Evolutionary conservation across 64 coral and sea anemone species (phyloP).

Genomic region (Actinia equina): DNA sequence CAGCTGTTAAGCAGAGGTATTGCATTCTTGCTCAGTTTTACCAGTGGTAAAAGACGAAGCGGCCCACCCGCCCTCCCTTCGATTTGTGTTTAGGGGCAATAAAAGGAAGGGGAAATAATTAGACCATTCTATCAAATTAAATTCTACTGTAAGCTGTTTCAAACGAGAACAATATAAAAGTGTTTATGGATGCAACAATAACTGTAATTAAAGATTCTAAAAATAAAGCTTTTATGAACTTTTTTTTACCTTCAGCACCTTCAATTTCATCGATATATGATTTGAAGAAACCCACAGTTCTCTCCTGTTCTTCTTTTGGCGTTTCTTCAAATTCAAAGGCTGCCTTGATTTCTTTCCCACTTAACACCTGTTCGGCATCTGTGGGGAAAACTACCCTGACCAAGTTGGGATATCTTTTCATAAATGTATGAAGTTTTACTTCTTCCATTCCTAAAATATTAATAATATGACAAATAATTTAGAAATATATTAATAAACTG

Average conservation of each 20-base stretch:
- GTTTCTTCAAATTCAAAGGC: conserved; percentile 4
- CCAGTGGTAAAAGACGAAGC: too few relatives aligned
- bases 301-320: neutral
- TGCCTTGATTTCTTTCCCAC: conserved; percentile 19
- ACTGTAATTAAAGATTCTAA: too few relatives aligned
- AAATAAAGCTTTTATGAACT: too few relatives aligned
- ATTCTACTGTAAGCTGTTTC: too few relatives aligned
- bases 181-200: too few relatives aligned
- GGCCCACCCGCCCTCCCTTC: too few relatives aligned
- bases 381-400: conserved; percentile 3
- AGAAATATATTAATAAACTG: neutral
- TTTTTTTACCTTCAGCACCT: conserved; percentile 40
- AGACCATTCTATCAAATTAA: too few relatives aligned
- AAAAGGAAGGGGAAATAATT: too few relatives aligned
- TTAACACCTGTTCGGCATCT: conserved; percentile 16
- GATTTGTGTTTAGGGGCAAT: too few relatives aligned
- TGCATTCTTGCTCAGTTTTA: too few relatives aligned
- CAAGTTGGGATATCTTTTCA: conserved; percentile 22
- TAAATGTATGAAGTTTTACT: conserved; percentile 22
- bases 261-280: conserved; percentile 34
- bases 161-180: too few relatives aligned
- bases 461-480: neutral
- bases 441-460: conserved; percentile 28
- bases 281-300: conserved; percentile 25
- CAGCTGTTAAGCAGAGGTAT: too few relatives aligned